Evolutionary conservation across 2,113 vertebrate genomes (phyloP).

Genomic region (Podocnemis expansa): DNA sequence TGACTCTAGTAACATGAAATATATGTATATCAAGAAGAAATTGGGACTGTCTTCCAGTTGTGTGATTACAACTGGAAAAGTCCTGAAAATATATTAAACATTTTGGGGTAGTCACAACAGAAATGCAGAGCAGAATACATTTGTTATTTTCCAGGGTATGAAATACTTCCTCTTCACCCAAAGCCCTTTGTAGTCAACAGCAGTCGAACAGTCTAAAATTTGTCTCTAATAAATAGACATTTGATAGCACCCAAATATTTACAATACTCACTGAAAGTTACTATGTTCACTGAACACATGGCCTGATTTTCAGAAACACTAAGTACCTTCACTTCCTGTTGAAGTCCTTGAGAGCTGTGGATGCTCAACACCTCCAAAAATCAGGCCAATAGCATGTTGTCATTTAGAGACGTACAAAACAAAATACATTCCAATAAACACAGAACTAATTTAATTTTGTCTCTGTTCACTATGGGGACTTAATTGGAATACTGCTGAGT

Average conservation of each 20-base stretch:
- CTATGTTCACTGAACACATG: not conserved
- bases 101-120: conserved; percentile 19
- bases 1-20: not conserved
- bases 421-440: conserved; percentile 63
- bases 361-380: conserved; percentile 20
- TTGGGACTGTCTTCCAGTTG: not conserved
- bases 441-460: conserved; percentile 60
- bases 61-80: conserved; percentile 40
- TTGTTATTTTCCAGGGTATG: conserved; percentile 29
- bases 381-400: conserved; percentile 4
- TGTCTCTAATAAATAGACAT: conserved; percentile 39
- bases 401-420: conserved; percentile 50
- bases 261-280: not conserved
- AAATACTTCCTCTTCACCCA: conserved; percentile 1
- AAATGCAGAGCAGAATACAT: conserved; percentile 21
- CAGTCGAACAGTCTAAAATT: not conserved
- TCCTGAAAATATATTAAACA: conserved; percentile 56
- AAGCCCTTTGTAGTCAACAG: not conserved
- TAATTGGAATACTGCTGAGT: conserved; percentile 66
- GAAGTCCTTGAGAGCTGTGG: not conserved
- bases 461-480: conserved; percentile 64
- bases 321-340: not conserved
- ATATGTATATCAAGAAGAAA: not conserved
- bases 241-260: conserved; percentile 33
- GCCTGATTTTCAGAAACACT: not conserved